Evolutionary conservation across 2,113 vertebrate species (phyloP).

Genomic region (Pholis gunnellus): DNA sequence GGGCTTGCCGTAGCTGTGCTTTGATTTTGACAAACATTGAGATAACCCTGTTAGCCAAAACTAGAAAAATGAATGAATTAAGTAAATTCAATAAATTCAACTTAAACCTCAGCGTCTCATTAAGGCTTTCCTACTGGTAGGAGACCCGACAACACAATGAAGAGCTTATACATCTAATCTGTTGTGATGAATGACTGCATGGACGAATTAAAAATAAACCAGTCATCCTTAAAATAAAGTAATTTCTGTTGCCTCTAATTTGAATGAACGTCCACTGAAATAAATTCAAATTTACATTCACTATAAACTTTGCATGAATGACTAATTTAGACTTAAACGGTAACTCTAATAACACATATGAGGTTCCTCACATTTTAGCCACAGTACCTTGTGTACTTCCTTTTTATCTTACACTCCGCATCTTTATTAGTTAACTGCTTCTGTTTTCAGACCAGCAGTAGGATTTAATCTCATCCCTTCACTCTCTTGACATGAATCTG

Average conservation of each 20-base stretch:
- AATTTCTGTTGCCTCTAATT: neutral
- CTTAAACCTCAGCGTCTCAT: too few relatives aligned
- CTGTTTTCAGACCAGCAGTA: slow-evolving; percentile 38
- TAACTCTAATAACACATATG: neutral
- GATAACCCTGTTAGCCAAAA: neutral
- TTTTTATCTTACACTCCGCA: neutral
- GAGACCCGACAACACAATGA: neutral
- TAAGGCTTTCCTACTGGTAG: neutral
- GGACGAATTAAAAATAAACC: neutral
- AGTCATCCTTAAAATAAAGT: neutral
- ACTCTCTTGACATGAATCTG: slow-evolving; percentile 25
- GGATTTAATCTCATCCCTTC: slow-evolving; percentile 30
- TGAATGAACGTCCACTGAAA: neutral
- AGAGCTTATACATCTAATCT: neutral
- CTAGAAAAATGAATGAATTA: neutral
- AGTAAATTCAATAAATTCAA: too few relatives aligned
- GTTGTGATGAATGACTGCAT: neutral
- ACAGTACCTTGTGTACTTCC: neutral
- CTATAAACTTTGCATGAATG: neutral
- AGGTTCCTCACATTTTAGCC: neutral
- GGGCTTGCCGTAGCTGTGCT: neutral
- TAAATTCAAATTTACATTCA: neutral
- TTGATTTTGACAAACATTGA: slow-evolving; percentile 18
- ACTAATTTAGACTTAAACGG: neutral
- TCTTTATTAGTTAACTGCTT: slow-evolving; percentile 6